These are phyloP conservation scores for Aphelinus certus DNA, from an alignment of 1,140 invertebrate species.

Conservation along the genomic window DNA sequence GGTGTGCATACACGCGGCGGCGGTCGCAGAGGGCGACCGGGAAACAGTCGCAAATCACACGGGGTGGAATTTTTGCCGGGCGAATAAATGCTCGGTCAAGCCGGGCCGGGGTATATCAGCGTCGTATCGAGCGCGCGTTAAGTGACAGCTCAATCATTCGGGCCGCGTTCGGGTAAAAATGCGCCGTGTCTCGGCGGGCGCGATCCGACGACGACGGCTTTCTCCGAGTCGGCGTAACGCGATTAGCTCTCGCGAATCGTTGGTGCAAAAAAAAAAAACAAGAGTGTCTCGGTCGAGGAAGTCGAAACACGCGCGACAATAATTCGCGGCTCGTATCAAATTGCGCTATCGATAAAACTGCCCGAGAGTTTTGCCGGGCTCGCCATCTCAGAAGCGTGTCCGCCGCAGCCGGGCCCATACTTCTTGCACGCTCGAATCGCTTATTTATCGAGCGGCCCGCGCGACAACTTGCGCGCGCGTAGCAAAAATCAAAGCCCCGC, in stretches of 20 bases:
- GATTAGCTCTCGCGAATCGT: background rate
- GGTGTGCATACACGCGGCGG: no score
- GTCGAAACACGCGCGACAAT: background rate
- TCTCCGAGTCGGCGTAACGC: background rate
- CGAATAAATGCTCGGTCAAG: no score
- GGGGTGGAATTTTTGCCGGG: no score
- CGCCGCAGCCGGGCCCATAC: constrained; percentile 13
- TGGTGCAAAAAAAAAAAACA: no score
- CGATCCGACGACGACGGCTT: background rate
- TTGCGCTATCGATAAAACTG: constrained; percentile 20
- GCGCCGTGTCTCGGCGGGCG: background rate
- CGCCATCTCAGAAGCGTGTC: background rate
- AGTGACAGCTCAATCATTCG: background rate
- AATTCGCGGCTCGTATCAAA: constrained; percentile 14
- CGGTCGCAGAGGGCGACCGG: no score
- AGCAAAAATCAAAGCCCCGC: no score
- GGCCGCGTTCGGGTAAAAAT: background rate
- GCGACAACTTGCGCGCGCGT: background rate
- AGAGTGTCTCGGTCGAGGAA: no score
- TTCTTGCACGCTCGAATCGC: constrained; percentile 38
- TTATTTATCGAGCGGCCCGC: constrained; percentile 33
- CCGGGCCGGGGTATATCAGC: no score
- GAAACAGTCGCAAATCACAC: no score
- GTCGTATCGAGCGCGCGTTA: background rate
- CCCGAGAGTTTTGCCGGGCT: background rate